A percentile compares a stretch with the other conserved stretches of the same genome.
These are phyloP conservation scores for Cepaea nemoralis DNA, from an alignment of 1,140 invertebrate genomes.

Conservation along the genomic window DNA sequence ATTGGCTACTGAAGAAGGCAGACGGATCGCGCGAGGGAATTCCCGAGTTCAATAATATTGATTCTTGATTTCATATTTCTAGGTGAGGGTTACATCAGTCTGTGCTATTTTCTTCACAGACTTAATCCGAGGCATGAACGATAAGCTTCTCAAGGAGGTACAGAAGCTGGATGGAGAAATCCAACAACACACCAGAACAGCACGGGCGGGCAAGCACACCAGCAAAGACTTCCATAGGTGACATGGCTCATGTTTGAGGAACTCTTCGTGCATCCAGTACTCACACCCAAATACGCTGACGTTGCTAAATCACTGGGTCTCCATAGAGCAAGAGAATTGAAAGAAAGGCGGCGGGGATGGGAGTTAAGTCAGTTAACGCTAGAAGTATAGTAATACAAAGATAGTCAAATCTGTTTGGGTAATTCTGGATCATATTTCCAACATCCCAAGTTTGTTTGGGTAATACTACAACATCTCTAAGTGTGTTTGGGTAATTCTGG, in stretches of 20 bases:
- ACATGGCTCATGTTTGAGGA: not conserved
- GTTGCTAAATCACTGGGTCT: too few species aligned
- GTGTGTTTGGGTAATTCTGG: too few species aligned
- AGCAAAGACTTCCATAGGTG: slow-evolving; percentile 31
- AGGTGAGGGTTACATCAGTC: not conserved
- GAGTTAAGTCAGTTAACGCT: too few species aligned
- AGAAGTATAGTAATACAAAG: too few species aligned
- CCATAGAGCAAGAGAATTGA: too few species aligned
- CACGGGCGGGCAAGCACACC: not conserved
- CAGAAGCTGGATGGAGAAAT: slow-evolving; percentile 53
- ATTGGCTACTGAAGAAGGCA: too few species aligned
- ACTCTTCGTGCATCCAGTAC: not conserved
- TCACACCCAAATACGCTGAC: not conserved
- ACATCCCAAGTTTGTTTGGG: too few species aligned
- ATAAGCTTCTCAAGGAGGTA: slow-evolving; percentile 51
- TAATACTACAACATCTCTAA: too few species aligned
- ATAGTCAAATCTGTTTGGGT: too few species aligned
- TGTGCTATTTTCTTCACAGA: slow-evolving; percentile 40
- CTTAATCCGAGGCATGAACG: slow-evolving; percentile 51
- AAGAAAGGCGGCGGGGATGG: too few species aligned
- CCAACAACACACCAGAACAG: slow-evolving; percentile 37
- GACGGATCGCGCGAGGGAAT: too few species aligned
- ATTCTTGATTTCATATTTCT: not conserved
- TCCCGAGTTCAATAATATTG: not conserved
- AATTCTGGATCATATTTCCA: too few species aligned